Base-by-base conservation (phyloP, 1,140 invertebrate genomes). In the Hycleus cichorii region DNA sequence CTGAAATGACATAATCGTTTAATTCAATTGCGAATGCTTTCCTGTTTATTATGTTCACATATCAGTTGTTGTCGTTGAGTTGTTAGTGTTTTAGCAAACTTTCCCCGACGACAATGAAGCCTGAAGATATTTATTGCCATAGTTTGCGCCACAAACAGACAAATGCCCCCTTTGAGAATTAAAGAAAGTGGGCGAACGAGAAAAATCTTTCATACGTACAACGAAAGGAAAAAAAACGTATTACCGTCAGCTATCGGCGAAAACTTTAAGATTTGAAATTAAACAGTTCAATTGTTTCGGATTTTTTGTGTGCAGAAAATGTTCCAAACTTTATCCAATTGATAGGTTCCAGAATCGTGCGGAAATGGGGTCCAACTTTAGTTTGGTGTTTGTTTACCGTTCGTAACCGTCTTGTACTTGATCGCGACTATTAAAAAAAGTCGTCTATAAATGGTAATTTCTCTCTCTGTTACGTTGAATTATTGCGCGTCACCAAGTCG, bases 301-400 rank as follows among this genome's bases (percentile, higher is more conserved):
- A 0, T 32, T 32, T 32, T 32, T 32, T 32, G 32, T 32, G 0
- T 32, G 32, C 27, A 47, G 58, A 60, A 62, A 56, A 69, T 69
- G 67, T 69, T 67, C 67, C 67, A 69, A 59, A 51, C 64, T 64
- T 63, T 56, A 69, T 69, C 65, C 64, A 69, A 69, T 69, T 69
- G 51, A 62, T 59, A 63, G 40, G 57, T 57, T 54, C 47, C 52
- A 49, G 60, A 54, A 49, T 62, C 57, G 7, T 32, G 51, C 49
- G 61, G 57, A 63, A 63, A 63, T 63, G 61, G 53, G 59, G 18
- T 18, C 18, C 18, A 59, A 43, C 44, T 32, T 32, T 32, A 4
- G 32, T 18, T 18, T 18, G 18, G 18, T 18, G 18, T 18, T 18
- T 18, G 18, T 18, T 18, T 18, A 18, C 18, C 18, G 18, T 18